These are phyloP conservation scores for Magallana nippona DNA, from an alignment of 2,888 invertebrate genomes.

Conservation along the genomic window DNA sequence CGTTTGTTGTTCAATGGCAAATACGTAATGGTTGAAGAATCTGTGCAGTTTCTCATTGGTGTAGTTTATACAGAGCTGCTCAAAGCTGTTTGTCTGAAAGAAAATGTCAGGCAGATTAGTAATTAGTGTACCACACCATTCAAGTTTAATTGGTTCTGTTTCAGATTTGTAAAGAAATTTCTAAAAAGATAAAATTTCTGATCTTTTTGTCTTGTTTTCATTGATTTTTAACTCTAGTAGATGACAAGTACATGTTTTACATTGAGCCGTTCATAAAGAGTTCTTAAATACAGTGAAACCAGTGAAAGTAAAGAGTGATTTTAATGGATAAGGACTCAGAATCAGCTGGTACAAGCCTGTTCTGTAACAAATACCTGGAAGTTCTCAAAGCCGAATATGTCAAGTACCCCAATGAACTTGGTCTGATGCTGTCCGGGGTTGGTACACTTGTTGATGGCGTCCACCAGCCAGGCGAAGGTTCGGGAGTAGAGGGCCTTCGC, in stretches of 20 bases:
- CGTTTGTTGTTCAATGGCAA: conserved; percentile 88
- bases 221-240: too few species aligned
- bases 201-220: too few species aligned
- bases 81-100: conserved; percentile 74
- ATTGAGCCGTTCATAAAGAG: too few species aligned
- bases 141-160: neutral
- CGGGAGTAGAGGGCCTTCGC: conserved; percentile 76
- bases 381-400: conserved; percentile 77
- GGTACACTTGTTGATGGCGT: conserved; percentile 75
- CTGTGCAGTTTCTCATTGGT: conserved; percentile 75
- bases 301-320: too few species aligned
- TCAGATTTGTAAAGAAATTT: too few species aligned
- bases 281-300: too few species aligned
- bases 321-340: too few species aligned
- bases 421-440: conserved; percentile 72
- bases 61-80: conserved; percentile 76
- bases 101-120: neutral
- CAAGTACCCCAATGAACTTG: conserved; percentile 74
- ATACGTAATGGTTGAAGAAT: conserved; percentile 96
- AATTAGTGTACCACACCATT: neutral
- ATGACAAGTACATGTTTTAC: too few species aligned
- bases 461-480: conserved; percentile 76
- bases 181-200: too few species aligned
- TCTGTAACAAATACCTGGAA: conserved; percentile 65
- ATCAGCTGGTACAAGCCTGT: too few species aligned